phyloP scores from a whole-genome alignment of 2,113 vertebrate genomes.

The Mirounga angustirostris region DNA sequence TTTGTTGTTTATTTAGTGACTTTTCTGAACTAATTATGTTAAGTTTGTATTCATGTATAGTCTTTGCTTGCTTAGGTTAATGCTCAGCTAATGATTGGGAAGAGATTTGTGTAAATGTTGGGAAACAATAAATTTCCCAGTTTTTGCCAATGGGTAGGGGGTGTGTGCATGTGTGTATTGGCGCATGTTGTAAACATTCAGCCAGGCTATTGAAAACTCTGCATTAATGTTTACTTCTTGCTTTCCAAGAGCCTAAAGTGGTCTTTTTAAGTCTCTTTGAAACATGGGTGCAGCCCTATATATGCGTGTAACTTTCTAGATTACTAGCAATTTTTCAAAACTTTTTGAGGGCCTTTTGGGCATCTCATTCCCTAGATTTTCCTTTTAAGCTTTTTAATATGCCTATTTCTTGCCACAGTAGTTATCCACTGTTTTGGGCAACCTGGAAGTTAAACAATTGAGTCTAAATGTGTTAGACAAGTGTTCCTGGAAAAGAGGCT shows the following conservation, averaged over 20 bases:
- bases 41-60: not conserved
- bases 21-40: not conserved
- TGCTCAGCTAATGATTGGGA: not conserved
- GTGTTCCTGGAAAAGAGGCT: not conserved
- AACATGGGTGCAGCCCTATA: not conserved
- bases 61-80: not conserved
- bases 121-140: not conserved
- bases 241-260: not conserved
- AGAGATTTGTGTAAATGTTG: not conserved
- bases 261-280: not conserved
- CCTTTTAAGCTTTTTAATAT: not conserved
- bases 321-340: not conserved
- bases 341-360: not conserved
- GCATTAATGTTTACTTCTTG: not conserved
- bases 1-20: not conserved
- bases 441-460: not conserved
- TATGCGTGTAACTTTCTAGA: not conserved
- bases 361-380: not conserved
- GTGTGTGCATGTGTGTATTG: not conserved
- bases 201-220: not conserved
- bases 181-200: not conserved
- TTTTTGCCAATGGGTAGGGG: not conserved
- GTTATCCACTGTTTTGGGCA: not conserved
- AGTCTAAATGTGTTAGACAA: not conserved
- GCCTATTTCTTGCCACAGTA: not conserved